Evolutionary conservation across 2,113 vertebrate species (phyloP).

Genomic region (Pionites leucogaster): DNA sequence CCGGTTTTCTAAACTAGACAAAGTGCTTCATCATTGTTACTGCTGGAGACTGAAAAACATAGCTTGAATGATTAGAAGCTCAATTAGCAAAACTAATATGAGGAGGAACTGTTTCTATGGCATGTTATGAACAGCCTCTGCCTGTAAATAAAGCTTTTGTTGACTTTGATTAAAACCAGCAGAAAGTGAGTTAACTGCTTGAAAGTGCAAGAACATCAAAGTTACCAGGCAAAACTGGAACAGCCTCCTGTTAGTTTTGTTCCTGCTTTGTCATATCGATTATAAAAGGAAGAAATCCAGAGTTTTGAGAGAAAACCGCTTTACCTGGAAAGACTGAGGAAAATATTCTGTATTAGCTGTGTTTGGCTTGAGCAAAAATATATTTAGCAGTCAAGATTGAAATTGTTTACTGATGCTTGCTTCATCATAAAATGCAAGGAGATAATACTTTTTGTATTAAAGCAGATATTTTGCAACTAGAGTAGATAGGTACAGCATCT

Average conservation of each 20-base stretch:
- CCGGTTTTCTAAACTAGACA: neutral
- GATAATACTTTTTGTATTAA: neutral
- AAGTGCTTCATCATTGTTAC: neutral
- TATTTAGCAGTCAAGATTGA: neutral
- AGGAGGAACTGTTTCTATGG: neutral
- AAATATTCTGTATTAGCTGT: neutral
- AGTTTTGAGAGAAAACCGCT: neutral
- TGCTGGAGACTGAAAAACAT: neutral
- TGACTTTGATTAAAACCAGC: neutral
- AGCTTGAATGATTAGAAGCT: neutral
- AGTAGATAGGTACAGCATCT: neutral
- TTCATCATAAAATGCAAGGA: neutral
- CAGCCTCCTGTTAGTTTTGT: neutral
- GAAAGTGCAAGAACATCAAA: neutral
- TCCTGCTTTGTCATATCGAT: fast-evolving
- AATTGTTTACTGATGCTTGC: neutral
- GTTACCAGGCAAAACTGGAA: neutral
- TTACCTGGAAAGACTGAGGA: neutral
- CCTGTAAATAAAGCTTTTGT: neutral
- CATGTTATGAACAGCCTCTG: neutral
- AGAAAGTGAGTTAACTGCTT: neutral
- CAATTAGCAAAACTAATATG: neutral
- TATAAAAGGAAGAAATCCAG: neutral
- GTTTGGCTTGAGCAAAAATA: neutral
- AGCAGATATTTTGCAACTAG: neutral